Evolutionary conservation across 53 echinoderm and acorn worm genomes (phyloP).

Genomic region (Apostichopus leukothele): DNA sequence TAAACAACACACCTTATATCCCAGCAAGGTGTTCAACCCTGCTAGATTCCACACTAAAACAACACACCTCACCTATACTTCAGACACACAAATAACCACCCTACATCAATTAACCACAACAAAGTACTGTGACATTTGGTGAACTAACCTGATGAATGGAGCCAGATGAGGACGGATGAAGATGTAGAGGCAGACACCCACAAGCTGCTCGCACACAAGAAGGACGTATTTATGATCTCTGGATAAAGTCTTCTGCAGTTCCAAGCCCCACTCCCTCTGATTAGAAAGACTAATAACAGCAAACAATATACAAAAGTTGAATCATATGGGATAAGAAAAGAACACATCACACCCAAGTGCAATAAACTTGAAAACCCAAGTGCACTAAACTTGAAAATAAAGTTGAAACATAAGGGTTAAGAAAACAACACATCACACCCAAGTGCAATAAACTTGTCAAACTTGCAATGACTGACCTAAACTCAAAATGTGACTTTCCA

Average conservation of each 20-base stretch:
- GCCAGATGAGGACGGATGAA: constrained; percentile 85
- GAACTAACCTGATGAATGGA: constrained; percentile 78
- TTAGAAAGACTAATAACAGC: constrained; percentile 63
- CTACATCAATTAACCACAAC: no score
- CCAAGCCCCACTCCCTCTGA: constrained; percentile 81
- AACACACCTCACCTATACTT: no score
- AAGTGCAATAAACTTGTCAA: not conserved
- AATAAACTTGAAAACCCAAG: no score
- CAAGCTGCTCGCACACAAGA: constrained; percentile 77
- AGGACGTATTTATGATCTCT: constrained; percentile 76
- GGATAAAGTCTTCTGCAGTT: constrained; percentile 83
- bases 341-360: not conserved
- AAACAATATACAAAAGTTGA: not conserved
- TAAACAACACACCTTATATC: no score
- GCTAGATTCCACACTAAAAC: no score
- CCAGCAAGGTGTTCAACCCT: no score
- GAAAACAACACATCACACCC: not conserved
- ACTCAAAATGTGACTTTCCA: no score
- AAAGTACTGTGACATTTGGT: no score
- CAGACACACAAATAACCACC: no score
- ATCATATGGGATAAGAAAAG: not conserved
- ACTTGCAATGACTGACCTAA: no score
- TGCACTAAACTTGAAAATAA: not conserved
- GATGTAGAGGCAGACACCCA: constrained; percentile 84
- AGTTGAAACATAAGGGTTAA: not conserved